phyloP scores from a whole-genome alignment of 2,797 vertebrate species.

The Cichlasoma orientale region DNA sequence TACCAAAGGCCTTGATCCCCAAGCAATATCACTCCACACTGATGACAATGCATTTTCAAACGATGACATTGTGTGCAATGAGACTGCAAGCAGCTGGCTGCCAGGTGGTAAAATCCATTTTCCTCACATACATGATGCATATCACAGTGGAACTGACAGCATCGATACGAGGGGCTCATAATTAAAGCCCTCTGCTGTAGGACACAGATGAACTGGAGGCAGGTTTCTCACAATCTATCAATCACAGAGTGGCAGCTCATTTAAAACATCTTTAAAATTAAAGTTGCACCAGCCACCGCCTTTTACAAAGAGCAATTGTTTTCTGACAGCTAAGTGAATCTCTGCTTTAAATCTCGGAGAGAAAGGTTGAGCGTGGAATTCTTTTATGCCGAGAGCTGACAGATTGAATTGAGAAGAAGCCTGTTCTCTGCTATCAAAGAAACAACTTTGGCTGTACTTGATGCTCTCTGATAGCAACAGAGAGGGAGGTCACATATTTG shows the following conservation, averaged over 20 bases:
- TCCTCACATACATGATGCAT: conserved; percentile 65
- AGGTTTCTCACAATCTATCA: conserved; percentile 64
- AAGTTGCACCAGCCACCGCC: conserved; percentile 61
- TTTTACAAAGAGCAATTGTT: conserved; percentile 73
- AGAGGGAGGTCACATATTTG: conserved; percentile 66
- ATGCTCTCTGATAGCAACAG: conserved; percentile 58
- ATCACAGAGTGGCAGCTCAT: conserved; percentile 75
- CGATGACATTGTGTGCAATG: conserved; percentile 52
- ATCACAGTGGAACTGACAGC: conserved; percentile 70
- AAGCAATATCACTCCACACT: conserved; percentile 36
- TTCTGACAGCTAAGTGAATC: conserved; percentile 73
- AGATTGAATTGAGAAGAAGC: conserved; percentile 58
- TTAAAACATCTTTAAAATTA: conserved; percentile 80
- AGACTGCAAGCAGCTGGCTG: conserved; percentile 32
- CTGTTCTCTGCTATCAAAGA: conserved; percentile 50
- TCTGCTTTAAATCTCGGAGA: conserved; percentile 54
- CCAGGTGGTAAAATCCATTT: conserved; percentile 66
- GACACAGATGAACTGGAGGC: conserved; percentile 52
- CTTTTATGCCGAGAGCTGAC: conserved; percentile 67
- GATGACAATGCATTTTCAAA: conserved; percentile 72
- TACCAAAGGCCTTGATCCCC: conserved; percentile 42
- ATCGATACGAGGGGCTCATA: conserved; percentile 65
- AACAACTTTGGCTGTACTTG: conserved; percentile 61
- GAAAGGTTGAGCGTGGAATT: conserved; percentile 58
- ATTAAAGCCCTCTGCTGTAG: conserved; percentile 69